These are phyloP conservation scores for Augochlora pura DNA, from an alignment of 1,140 invertebrate genomes.

Conservation along the genomic window DNA sequence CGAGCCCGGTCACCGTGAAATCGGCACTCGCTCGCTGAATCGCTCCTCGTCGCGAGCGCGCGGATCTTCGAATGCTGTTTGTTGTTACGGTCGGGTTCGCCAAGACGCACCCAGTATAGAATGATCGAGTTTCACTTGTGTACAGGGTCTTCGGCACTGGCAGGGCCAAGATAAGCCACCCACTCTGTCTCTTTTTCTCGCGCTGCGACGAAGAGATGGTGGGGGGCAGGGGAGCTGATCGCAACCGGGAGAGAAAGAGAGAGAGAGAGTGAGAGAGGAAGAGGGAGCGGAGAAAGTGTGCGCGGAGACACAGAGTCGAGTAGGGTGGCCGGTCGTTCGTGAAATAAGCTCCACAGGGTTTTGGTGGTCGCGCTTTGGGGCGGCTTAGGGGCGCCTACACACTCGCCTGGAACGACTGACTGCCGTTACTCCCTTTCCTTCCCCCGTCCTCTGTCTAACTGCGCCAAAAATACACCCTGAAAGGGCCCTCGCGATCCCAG, in stretches of 20 bases:
- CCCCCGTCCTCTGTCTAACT: constrained; percentile 31
- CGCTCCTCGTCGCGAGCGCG: no score
- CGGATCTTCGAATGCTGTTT: not conserved
- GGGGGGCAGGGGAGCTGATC: no score
- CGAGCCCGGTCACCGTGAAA: no score
- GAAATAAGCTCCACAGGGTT: constrained; percentile 80
- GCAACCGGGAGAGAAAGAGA: not conserved
- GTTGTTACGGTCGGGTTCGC: constrained; percentile 20
- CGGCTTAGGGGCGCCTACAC: constrained; percentile 72
- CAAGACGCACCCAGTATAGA: constrained; percentile 52
- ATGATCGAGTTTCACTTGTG: constrained; percentile 64
- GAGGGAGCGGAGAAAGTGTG: constrained; percentile 26
- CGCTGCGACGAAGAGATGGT: constrained; percentile 31
- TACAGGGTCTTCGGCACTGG: constrained; percentile 59
- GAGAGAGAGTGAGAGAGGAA: constrained; percentile 9
- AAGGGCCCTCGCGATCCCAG: constrained; percentile 72
- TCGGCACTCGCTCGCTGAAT: no score
- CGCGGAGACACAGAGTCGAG: constrained; percentile 59
- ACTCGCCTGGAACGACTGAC: constrained; percentile 67
- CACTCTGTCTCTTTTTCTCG: constrained; percentile 62
- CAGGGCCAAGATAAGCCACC: constrained; percentile 74
- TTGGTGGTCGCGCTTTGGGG: constrained; percentile 77
- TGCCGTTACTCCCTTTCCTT: constrained; percentile 53
- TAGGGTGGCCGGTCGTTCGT: constrained; percentile 78
- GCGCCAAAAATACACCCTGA: constrained; percentile 52